Evolutionary conservation across 2,113 vertebrate genomes (phyloP).

Genomic region (Rhabdomys dilectus): DNA sequence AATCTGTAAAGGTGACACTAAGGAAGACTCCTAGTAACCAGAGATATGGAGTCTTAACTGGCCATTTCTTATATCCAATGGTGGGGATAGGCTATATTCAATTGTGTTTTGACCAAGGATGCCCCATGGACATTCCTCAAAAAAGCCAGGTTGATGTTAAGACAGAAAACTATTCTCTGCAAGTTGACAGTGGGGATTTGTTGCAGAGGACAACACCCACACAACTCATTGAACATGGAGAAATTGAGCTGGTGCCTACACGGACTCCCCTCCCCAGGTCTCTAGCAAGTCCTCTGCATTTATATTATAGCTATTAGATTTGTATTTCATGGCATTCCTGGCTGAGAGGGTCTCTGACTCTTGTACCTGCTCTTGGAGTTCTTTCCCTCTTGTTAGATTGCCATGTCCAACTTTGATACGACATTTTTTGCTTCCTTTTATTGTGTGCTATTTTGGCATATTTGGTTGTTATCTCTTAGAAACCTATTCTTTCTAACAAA

Average conservation of each 20-base stretch:
- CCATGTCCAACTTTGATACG: neutral
- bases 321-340: neutral
- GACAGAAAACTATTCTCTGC: neutral
- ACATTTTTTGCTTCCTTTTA: neutral
- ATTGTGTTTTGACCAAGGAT: neutral
- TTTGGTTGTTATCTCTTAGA: neutral
- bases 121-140: neutral
- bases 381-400: neutral
- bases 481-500: neutral
- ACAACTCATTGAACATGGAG: neutral
- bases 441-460: neutral
- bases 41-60: neutral
- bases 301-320: neutral
- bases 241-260: neutral
- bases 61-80: neutral
- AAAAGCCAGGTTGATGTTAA: neutral
- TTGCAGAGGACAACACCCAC: neutral
- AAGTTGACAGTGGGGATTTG: neutral
- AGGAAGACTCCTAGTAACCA: neutral
- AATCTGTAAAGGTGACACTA: neutral
- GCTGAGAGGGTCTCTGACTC: neutral
- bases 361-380: neutral
- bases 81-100: neutral
- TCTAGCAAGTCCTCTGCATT: neutral
- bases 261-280: neutral